Evolutionary conservation across 2,888 invertebrate species (phyloP).

Genomic region (Pollenia amentaria): DNA sequence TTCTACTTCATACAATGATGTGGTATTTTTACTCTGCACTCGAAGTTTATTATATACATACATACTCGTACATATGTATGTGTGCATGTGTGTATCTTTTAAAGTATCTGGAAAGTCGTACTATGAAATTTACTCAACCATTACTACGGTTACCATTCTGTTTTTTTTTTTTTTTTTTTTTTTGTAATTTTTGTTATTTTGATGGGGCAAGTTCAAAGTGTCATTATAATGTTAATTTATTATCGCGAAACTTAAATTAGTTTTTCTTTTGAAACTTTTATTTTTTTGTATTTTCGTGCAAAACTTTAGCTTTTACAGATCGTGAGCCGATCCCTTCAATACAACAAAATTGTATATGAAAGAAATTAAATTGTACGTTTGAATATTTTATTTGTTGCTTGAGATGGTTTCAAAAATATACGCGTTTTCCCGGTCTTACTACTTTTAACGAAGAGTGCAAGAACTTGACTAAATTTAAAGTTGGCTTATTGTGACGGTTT

Average conservation of each 20-base stretch:
- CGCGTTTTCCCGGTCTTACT: conserved; percentile 25
- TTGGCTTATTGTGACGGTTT: conserved; percentile 59
- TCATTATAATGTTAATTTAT: conserved; percentile 38
- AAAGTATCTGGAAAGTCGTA: background rate
- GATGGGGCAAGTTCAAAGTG: conserved; percentile 63
- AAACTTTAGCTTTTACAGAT: conserved; percentile 47
- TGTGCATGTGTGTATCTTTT: background rate
- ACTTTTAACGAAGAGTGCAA: conserved; percentile 54
- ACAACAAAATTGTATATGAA: background rate
- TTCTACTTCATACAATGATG: background rate
- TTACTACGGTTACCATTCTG: conserved; percentile 38
- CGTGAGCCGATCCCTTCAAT: conserved; percentile 17
- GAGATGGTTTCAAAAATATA: background rate
- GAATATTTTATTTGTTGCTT: conserved; percentile 1
- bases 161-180: conserved; percentile 17
- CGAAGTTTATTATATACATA: background rate
- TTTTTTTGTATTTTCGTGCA: conserved; percentile 33
- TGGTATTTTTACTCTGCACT: background rate
- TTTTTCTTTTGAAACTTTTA: conserved; percentile 12
- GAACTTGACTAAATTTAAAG: conserved; percentile 64
- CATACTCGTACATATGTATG: background rate
- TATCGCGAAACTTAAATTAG: conserved; percentile 22
- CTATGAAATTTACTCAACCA: conserved; percentile 55
- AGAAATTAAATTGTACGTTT: conserved; percentile 2
- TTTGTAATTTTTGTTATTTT: conserved; percentile 41